Percentiles rank a stretch among this genome's conserved stretches.
These are phyloP conservation scores for Ciconia boyciana DNA, from an alignment of 2,113 vertebrate species.

Conservation along the genomic window DNA sequence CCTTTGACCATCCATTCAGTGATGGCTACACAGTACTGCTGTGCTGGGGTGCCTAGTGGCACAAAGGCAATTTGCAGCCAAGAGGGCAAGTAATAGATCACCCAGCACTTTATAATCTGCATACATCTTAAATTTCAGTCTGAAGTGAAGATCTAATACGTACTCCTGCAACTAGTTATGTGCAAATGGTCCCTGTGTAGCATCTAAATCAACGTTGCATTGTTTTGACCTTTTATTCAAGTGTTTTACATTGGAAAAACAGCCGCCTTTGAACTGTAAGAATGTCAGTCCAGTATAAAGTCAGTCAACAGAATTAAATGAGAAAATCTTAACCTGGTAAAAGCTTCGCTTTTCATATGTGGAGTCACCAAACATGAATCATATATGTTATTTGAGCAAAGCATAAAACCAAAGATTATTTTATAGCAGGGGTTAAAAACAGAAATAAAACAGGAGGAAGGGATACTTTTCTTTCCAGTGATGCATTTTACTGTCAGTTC, in stretches of 20 bases:
- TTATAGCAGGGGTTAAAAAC: neutral
- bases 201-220: neutral
- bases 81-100: neutral
- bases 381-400: neutral
- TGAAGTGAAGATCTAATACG: neutral
- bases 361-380: neutral
- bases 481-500: neutral
- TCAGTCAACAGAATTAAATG: neutral
- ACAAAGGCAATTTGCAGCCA: neutral
- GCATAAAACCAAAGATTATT: neutral
- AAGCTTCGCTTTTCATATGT: neutral
- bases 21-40: neutral
- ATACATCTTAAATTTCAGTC: neutral
- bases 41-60: neutral
- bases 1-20: neutral
- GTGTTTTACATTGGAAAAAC: neutral
- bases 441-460: neutral
- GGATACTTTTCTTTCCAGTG: neutral
- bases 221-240: constrained; percentile 24
- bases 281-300: neutral
- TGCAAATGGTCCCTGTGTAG: neutral
- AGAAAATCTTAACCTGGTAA: neutral
- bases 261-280: neutral
- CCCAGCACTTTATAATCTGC: neutral
- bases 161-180: neutral